A percentile compares a stretch with the other conserved stretches of the same genome.
These are phyloP conservation scores for Saguinus imperator DNA, from an alignment of 2,113 vertebrate genomes.

Conservation along the genomic window DNA sequence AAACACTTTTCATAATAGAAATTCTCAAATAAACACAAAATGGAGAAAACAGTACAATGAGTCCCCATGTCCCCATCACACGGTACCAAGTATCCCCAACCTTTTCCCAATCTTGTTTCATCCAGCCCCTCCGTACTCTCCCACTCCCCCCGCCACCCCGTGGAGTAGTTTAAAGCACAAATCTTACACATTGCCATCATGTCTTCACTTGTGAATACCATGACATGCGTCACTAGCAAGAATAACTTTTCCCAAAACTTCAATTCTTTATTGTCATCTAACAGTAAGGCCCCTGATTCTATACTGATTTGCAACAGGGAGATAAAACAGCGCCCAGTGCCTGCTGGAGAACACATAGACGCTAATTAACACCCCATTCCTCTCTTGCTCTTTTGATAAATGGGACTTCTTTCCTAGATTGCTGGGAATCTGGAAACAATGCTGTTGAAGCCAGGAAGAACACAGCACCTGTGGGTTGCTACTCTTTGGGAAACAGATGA, in stretches of 20 bases:
- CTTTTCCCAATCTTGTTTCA: not conserved
- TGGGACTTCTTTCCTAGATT: not conserved
- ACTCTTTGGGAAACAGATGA: not conserved
- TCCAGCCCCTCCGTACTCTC: not conserved
- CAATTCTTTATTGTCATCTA: not conserved
- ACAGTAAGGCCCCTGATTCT: not conserved
- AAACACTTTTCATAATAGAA: not conserved
- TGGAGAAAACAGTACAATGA: not conserved
- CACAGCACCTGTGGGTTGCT: not conserved
- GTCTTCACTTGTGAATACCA: not conserved
- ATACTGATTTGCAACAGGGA: not conserved
- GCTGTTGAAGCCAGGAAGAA: not conserved
- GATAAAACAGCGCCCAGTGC: not conserved
- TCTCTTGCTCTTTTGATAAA: not conserved
- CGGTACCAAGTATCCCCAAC: accelerated
- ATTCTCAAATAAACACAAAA: constrained; percentile 1
- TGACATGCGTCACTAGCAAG: not conserved
- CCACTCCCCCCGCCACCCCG: no score
- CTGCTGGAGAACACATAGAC: not conserved
- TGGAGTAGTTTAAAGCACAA: not conserved
- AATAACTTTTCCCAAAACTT: not conserved
- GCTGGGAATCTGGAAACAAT: not conserved
- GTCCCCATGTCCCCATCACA: not conserved
- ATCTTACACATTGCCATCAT: not conserved
- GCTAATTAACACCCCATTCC: not conserved